Conservation (phyloP, 2,113 vertebrate genomes). For the Tachysurus fulvidraco region DNA sequence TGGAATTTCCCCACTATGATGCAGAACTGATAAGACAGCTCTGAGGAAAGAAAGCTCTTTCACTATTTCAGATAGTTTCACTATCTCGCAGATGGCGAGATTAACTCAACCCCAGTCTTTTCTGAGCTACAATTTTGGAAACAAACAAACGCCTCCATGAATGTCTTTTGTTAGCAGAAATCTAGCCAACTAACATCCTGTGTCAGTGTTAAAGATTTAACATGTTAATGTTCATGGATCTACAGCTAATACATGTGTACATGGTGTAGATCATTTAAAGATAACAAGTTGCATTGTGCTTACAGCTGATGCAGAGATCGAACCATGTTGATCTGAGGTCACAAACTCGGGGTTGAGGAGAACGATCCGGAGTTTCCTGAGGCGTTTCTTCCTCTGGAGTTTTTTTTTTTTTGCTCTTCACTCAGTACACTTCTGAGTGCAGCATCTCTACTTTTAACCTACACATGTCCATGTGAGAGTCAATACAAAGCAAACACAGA, state of each 20-base stretch:
- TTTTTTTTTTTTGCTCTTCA: too few relatives aligned
- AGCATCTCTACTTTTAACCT: not conserved
- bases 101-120: not conserved
- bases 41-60: not conserved
- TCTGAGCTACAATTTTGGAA: not conserved
- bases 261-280: too few relatives aligned
- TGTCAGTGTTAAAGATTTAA: not conserved
- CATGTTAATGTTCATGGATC: not conserved
- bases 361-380: not conserved
- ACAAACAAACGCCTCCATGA: too few relatives aligned
- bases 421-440: not conserved
- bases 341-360: not conserved
- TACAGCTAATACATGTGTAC: not conserved
- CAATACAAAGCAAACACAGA: not conserved
- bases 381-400: not conserved
- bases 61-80: not conserved
- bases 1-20: not conserved
- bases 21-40: not conserved
- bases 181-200: not conserved
- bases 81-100: not conserved
- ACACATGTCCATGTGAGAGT: not conserved
- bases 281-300: not conserved
- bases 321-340: not conserved
- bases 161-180: not conserved
- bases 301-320: not conserved